phyloP scores from a whole-genome alignment of 2,888 invertebrate species.

The Augiades crinisus region DNA sequence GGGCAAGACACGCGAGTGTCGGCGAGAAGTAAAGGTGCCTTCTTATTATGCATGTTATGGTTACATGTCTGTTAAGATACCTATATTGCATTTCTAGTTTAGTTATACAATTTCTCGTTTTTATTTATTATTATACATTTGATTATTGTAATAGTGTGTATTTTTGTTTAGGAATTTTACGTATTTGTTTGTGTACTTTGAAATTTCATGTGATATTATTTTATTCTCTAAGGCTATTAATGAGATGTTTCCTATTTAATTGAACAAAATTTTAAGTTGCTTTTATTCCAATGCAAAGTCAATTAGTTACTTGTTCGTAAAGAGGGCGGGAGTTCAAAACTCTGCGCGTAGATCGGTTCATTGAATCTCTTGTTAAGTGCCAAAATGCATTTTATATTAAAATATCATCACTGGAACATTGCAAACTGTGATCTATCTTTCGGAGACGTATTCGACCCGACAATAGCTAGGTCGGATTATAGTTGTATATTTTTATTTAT shows the following conservation, averaged over 20 bases:
- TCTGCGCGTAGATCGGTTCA: conserved; percentile 19
- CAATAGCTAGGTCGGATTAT: conserved; percentile 57
- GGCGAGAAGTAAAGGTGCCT: conserved; percentile 64
- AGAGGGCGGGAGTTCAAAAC: conserved; percentile 4
- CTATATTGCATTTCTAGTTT: conserved; percentile 78
- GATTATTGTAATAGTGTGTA: conserved; percentile 64
- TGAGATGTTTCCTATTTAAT: conserved; percentile 44
- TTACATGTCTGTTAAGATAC: conserved; percentile 61
- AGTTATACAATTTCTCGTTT: conserved; percentile 73
- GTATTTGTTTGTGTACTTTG: conserved; percentile 67
- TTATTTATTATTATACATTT: conserved; percentile 72
- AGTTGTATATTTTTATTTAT: conserved; percentile 70
- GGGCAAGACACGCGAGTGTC: conserved; percentile 34
- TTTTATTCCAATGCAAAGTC: conserved; percentile 61
- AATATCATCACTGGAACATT: conserved; percentile 47
- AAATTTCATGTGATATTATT: conserved; percentile 78
- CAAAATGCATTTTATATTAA: conserved; percentile 60
- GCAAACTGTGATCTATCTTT: conserved; percentile 64
- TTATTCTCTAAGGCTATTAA: conserved; percentile 67
- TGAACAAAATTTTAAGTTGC: conserved; percentile 47
- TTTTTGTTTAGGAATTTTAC: conserved; percentile 70
- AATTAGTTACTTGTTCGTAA: conserved; percentile 28
- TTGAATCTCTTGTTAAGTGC: conserved; percentile 72
- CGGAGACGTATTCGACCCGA: conserved; percentile 55
- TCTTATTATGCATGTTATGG: conserved; percentile 58